Percentiles rank a stretch among this genome's conserved stretches.
Conservation (phyloP, 2,113 vertebrate genomes). For the Psephotus haematonotus region DNA sequence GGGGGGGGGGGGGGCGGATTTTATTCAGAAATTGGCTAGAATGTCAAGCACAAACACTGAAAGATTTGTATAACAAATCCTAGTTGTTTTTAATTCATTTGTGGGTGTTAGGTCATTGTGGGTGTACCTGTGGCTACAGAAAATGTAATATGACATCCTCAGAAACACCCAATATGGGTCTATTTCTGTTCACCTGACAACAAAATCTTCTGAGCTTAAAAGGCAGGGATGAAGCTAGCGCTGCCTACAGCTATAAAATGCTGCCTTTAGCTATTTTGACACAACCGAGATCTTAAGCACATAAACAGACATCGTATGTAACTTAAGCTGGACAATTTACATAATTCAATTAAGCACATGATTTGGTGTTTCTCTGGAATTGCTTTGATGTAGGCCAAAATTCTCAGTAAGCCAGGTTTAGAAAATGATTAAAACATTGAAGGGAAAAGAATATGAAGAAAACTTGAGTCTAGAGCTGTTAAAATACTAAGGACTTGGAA, state of each 20-base stretch:
- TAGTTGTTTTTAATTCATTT: neutral
- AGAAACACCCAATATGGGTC: neutral
- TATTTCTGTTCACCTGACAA: neutral
- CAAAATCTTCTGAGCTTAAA: neutral
- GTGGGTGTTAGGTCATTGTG: neutral
- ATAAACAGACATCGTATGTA: neutral
- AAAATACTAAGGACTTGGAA: neutral
- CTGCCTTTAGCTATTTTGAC: neutral
- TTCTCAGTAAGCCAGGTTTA: neutral
- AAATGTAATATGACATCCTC: neutral
- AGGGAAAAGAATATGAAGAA: neutral
- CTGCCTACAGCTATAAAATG: neutral
- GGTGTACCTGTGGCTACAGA: neutral
- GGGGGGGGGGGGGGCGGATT: neutral
- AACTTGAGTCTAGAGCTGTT: neutral
- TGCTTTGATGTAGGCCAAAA: neutral
- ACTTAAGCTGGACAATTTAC: neutral
- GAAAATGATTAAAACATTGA: neutral
- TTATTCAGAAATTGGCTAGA: neutral
- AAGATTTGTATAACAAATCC: neutral
- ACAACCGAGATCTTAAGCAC: neutral
- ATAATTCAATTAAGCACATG: neutral
- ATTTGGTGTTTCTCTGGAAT: neutral
- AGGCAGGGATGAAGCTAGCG: neutral
- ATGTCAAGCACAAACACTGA: neutral